Base-by-base conservation (phyloP, 2,797 vertebrate genomes). In the Limnodromus scolopaceus region DNA sequence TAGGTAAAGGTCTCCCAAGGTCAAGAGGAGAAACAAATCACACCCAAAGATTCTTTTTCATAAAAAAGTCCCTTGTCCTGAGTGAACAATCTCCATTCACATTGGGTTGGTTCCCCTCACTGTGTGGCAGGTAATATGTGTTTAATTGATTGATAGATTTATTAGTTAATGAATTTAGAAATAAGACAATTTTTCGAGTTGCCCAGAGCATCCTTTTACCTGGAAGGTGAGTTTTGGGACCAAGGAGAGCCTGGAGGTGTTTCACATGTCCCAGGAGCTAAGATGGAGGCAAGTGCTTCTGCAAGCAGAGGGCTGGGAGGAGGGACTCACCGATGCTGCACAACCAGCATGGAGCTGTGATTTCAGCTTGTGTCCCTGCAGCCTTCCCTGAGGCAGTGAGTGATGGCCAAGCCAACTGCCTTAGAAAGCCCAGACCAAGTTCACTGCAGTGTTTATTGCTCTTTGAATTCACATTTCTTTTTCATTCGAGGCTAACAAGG, bases 1-100 rank as follows among this genome's bases (percentile, higher is more conserved):
- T 95, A 93, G 94, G 95, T 94, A 94, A 96, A 96, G 84, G 93
- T 77, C 80, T 83, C 63, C 58, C 96, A 95, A 97, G 96, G 96
- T 96, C 90, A 92, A 43, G 36, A 78, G 66, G 54, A 92, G 92
- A 90, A 89, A 76, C 53, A 87, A 94, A 92, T 90, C 66, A 54
- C 32, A 76, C 72, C 58, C 65, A 43, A 25, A 41, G 38, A 27
- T 96, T 92, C 49, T 18, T 89, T 89, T 84, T 82, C n/a, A 61
- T 38, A 60, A 58, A 51, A 51, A 79, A 36, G 23, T 51, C 46
- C 20, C 23, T 76, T 58, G 27, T 54, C 39, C 36, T 92, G 61
- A 75, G 55, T 41, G 55, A 94, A 89, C 38, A 45, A 51, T 66
- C 13, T 4, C 51, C 28, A 34, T 58, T 95, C 34, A 84, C 23